Base-by-base conservation (phyloP, 2,888 invertebrate species). In the Branchipolynoe longqiensis region DNA sequence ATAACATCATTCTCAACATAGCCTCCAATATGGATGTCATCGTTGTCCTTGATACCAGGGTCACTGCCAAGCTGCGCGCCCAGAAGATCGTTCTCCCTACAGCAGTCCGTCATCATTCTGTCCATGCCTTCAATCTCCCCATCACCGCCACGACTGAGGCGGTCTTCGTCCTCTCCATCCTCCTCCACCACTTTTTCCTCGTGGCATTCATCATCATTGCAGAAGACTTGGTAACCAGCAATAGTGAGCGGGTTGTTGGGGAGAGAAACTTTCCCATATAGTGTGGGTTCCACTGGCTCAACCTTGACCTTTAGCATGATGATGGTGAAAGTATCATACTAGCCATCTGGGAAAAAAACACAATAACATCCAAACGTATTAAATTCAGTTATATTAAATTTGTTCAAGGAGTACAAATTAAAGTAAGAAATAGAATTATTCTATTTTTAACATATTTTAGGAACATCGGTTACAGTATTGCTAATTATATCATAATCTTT, bases 261-360 rank as follows among this genome's bases (percentile, higher is more conserved):
- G 41, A 78, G 78, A 41, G 78, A 48, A 48, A 78, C 78, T 54
- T 78, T 78, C 48, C 78, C 78, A 48, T 78, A 78, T 2, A 78
- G 31, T 8, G 78, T 54, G 14, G 41, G 41, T 78, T 78, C 78
- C 78, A 78, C 78, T 28, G 78, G 78, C 54, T 78, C 78, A 6
- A 78, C 78, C 25, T 78, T 78, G 18, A 78, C 78, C 78, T 78
- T 78, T 28, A 78, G 28, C 78, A 78, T 78, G 48, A 41, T 78
- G 78, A 78, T 78, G 48, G 28, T 78, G 78, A 25, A 36, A 14
- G 38, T 78, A 31, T 25, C 48, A 78, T 48, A 31, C 41, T 54
- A 41, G 6, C 54, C n/a, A 78, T 48, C 48, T 48, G 41, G 28
- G 48, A 69, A 22, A 78, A n/a, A n/a, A n/a, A n/a, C n/a, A n/a